Percentiles rank a stretch among this genome's conserved stretches.
These are phyloP conservation scores for Zosterops japonicus DNA, from an alignment of 2,113 vertebrate species.

Conservation along the genomic window DNA sequence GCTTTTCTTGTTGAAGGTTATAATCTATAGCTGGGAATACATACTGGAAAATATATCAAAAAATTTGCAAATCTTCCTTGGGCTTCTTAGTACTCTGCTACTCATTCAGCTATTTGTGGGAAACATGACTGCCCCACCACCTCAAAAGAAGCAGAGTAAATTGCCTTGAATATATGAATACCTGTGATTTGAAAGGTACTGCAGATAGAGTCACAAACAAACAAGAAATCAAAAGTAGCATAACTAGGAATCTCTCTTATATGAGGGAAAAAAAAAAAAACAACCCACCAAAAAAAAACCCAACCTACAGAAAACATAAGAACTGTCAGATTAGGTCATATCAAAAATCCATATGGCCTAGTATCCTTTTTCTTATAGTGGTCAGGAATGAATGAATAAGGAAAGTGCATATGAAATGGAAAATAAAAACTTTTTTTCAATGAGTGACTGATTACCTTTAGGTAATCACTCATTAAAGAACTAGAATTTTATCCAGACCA, in stretches of 20 bases:
- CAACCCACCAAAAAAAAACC: background rate
- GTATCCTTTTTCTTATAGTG: background rate
- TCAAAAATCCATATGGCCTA: background rate
- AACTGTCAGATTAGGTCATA: background rate
- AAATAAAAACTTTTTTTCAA: background rate
- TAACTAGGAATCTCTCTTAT: background rate
- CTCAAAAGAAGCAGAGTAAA: background rate
- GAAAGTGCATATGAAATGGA: background rate
- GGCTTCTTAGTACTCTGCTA: background rate
- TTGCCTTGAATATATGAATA: background rate
- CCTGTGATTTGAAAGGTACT: background rate
- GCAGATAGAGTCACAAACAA: background rate
- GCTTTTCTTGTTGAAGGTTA: background rate
- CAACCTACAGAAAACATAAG: background rate
- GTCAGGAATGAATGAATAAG: background rate
- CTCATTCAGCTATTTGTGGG: background rate
- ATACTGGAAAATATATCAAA: background rate
- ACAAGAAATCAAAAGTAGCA: background rate
- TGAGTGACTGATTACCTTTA: background rate
- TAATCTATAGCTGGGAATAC: background rate
- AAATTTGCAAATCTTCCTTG: background rate
- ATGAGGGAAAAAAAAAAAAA: background rate
- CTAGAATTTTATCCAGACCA: background rate
- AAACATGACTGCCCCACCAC: background rate
- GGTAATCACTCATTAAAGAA: background rate